A percentile compares a stretch with the other conserved stretches of the same genome.
Evolutionary conservation across 37 sponge, comb jelly and placozoan species (phyloP).

Genomic region (Petrosia ficiformis): DNA sequence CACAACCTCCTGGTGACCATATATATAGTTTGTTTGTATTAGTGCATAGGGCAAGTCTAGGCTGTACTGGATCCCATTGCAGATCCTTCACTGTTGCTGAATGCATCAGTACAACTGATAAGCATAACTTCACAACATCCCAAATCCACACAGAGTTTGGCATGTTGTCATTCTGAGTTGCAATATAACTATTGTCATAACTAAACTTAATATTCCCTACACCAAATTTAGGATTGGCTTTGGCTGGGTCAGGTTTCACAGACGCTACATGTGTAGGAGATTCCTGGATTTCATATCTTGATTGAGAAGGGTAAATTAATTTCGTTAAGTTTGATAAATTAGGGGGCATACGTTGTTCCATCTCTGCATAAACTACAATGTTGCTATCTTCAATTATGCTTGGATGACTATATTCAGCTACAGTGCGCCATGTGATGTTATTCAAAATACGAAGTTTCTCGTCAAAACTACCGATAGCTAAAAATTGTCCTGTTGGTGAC

Average conservation of each 20-base stretch:
- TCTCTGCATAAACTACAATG: slow-evolving; percentile 64
- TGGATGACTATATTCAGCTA: slow-evolving; percentile 69
- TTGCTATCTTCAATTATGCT: slow-evolving; percentile 15
- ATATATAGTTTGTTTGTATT: slow-evolving; percentile 73
- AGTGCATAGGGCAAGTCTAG: slow-evolving; percentile 87
- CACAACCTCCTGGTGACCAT: slow-evolving; percentile 91
- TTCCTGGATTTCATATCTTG: slow-evolving; percentile 62
- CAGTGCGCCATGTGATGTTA: slow-evolving; percentile 84
- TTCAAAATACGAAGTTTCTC: slow-evolving; percentile 83
- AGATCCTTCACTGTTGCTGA: slow-evolving; percentile 47
- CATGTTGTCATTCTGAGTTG: slow-evolving; percentile 90
- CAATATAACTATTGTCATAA: slow-evolving; percentile 76
- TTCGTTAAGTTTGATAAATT: not conserved
- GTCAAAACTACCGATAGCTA: slow-evolving; percentile 93
- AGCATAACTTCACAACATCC: slow-evolving; percentile 60
- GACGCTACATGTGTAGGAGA: slow-evolving; percentile 40
- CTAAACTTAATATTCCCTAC: slow-evolving; percentile 78
- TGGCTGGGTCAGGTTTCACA: slow-evolving; percentile 83
- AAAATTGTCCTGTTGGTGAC: slow-evolving; percentile 90
- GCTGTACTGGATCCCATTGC: slow-evolving; percentile 83
- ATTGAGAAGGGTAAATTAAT: slow-evolving; percentile 22
- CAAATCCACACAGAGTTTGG: slow-evolving; percentile 95
- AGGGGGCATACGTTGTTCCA: slow-evolving; percentile 35
- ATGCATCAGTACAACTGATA: slow-evolving; percentile 71
- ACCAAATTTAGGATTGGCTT: slow-evolving; percentile 86